These are phyloP conservation scores for Druceiella hillmani DNA, from an alignment of 2,888 invertebrate genomes.

Conservation along the genomic window DNA sequence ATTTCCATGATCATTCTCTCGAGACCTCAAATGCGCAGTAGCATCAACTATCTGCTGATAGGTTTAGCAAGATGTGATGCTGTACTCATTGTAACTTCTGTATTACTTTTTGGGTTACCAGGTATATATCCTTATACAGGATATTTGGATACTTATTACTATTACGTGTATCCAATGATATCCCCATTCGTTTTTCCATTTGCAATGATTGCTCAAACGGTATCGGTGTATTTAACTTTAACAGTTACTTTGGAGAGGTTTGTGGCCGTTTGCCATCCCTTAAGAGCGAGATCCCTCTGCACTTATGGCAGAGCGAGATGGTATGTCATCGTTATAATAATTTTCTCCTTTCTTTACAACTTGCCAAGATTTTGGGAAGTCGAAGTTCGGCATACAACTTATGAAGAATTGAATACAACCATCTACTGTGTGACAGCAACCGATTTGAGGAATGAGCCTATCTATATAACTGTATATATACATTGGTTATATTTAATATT, in stretches of 20 bases:
- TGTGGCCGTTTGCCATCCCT: slow-evolving; percentile 88
- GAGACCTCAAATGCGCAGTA: slow-evolving; percentile 91
- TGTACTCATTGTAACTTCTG: slow-evolving; percentile 79
- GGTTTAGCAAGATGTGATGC: slow-evolving; percentile 94
- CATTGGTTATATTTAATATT: slow-evolving; percentile 93
- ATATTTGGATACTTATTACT: slow-evolving; percentile 69
- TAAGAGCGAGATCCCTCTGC: slow-evolving; percentile 83
- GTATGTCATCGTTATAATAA: slow-evolving; percentile 76
- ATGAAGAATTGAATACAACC: slow-evolving; percentile 48
- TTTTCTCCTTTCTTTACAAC: slow-evolving; percentile 82
- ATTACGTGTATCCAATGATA: slow-evolving; percentile 73
- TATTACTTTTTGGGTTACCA: slow-evolving; percentile 81
- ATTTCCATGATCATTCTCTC: slow-evolving; percentile 88
- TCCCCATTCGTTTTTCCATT: slow-evolving; percentile 77
- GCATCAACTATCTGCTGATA: slow-evolving; percentile 90
- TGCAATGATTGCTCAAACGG: slow-evolving; percentile 85
- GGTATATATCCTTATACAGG: slow-evolving; percentile 81
- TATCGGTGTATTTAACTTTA: slow-evolving; percentile 86
- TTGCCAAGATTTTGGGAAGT: slow-evolving; percentile 75
- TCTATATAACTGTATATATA: slow-evolving; percentile 83
- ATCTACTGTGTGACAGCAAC: slow-evolving; percentile 66
- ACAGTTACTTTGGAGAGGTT: slow-evolving; percentile 92
- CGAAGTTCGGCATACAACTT: slow-evolving; percentile 32
- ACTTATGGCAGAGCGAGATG: slow-evolving; percentile 82
- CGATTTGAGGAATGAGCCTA: slow-evolving; percentile 61